Evolutionary conservation across 2,888 invertebrate genomes (phyloP), one percentile per base, ranked within the genome.

Genomic region (Cepaea hortensis): DNA sequence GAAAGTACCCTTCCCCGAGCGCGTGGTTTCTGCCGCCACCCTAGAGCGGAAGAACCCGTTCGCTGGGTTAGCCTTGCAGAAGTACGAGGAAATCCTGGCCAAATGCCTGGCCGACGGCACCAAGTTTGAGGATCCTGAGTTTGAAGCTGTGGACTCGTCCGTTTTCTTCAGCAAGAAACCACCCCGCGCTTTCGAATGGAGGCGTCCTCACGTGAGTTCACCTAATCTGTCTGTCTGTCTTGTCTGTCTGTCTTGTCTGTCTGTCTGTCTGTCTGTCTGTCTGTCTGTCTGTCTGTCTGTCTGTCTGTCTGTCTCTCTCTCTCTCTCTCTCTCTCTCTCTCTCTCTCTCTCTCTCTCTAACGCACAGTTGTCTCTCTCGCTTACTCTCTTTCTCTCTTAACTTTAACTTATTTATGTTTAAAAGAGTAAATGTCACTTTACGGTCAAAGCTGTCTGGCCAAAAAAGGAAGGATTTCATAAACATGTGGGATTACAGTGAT

Each of bases 51-150:
- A 88, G 73, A 88, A 90, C 68, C 89, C 90, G 3, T 93, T 93
- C 76, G 84, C 91, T 11, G 91, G 92, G 5, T 89, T 92, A 50
- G 89, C 86, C 11, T 89, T 90, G n/a, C 93, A 96, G 98, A 98
- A 97, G 93, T 98, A 98, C 95, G 98, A 98, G 95, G 98, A 98
- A 96, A 98, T 99, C 92, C 92, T 96, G 73, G 96, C 96, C 86
- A 95, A 96, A 84, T 97, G 97, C 93, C 93, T 97, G 46, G 95
- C 95, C 23, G 96, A 96, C 50, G 97, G 97, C 5, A 95, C 96
- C 0, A 95, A 98, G 77, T 99, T 97, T 93, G 98, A 98, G 93
- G 98, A 98, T 95, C 97, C 97, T 0, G 97, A 98, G 92, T 98
- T 98, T 94, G 97, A 97, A 0, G 97, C 98, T 0, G 95, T 95